phyloP scores from a whole-genome alignment of 2,888 invertebrate species.

The Laothoe populi region DNA sequence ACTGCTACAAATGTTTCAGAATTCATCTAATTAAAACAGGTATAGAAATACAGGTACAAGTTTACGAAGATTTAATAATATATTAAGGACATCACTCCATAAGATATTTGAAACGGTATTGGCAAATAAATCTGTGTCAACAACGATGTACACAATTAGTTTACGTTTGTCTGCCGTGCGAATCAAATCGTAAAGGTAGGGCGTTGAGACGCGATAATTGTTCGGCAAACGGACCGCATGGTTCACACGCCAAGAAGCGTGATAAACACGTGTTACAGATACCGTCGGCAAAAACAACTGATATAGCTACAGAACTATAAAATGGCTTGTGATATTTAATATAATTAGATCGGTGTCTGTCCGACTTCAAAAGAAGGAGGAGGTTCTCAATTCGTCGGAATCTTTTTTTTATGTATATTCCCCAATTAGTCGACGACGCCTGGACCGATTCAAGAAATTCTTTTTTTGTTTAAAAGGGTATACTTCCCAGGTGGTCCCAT shows the following conservation, averaged over 20 bases:
- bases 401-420: no score
- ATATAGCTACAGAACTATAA: conserved; percentile 1
- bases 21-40: no score
- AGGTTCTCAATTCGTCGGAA: no score
- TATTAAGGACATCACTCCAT: neutral
- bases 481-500: no score
- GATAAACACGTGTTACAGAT: conserved; percentile 47
- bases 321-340: no score
- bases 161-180: conserved; percentile 1
- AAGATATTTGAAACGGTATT: neutral
- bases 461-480: no score
- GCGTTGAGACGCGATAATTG: conserved; percentile 24
- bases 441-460: no score
- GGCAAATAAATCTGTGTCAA: conserved; percentile 37
- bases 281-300: conserved; percentile 36
- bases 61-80: neutral
- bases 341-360: no score
- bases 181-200: conserved; percentile 19
- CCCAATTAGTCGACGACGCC: no score
- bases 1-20: no score
- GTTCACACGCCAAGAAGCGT: conserved; percentile 44
- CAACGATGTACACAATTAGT: conserved; percentile 21
- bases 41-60: no score
- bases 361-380: no score
- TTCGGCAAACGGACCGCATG: conserved; percentile 41